Percentiles rank a stretch among this genome's conserved stretches.
Evolutionary conservation across 23 tunicate genomes (phyloP).

Genomic region (Styela clava): DNA sequence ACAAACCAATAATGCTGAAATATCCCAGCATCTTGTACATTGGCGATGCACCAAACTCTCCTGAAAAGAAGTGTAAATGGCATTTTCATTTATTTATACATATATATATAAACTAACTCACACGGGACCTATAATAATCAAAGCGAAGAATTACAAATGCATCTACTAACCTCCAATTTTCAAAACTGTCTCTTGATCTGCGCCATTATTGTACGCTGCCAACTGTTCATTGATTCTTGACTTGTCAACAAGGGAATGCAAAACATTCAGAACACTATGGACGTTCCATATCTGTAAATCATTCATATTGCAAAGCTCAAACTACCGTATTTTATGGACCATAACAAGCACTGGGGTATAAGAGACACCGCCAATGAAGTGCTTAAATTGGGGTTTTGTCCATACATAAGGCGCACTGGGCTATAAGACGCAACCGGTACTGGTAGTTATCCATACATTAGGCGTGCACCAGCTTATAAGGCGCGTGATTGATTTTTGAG

Average conservation of each 20-base stretch:
- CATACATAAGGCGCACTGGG: too few relatives aligned
- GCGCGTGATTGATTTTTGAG: too few relatives aligned
- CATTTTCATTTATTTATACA: too few relatives aligned
- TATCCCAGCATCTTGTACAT: conserved; percentile 99
- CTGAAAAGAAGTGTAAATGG: too few relatives aligned
- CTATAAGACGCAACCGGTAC: too few relatives aligned
- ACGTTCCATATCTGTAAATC: conserved; percentile 83
- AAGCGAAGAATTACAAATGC: background rate
- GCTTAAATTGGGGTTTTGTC: too few relatives aligned
- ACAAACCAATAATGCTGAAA: conserved; percentile 91
- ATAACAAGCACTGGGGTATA: background rate
- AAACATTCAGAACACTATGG: conserved; percentile 92
- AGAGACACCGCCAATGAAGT: too few relatives aligned
- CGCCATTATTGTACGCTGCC: conserved; percentile 84
- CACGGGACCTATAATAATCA: too few relatives aligned
- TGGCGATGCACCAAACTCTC: conserved; percentile 74
- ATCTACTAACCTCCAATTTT: conserved; percentile 52
- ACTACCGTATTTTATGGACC: too few relatives aligned
- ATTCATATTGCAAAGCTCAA: background rate
- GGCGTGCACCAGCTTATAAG: too few relatives aligned
- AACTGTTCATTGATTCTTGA: conserved; percentile 93
- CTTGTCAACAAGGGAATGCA: conserved; percentile 90
- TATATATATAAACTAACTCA: background rate
- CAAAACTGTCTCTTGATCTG: conserved; percentile 65
- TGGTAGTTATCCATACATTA: too few relatives aligned